These are phyloP conservation scores for Tachystola acroxantha DNA, from an alignment of 2,888 invertebrate genomes.

Conservation along the genomic window DNA sequence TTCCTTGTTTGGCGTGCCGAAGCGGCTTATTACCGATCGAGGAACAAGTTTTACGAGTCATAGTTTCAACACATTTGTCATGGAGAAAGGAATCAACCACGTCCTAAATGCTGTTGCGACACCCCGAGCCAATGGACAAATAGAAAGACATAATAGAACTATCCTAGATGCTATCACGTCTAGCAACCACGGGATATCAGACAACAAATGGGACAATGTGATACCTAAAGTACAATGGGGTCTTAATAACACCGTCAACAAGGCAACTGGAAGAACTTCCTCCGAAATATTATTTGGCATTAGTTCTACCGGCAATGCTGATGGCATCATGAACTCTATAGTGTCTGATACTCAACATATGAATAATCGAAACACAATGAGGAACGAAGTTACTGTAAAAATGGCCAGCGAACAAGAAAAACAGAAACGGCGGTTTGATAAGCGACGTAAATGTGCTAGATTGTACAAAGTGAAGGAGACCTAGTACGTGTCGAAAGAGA, in stretches of 20 bases:
- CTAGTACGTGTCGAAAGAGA: no score
- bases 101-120: constrained; percentile 17
- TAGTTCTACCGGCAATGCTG: no score
- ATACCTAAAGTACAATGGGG: constrained; percentile 4
- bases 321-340: no score
- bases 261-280: not conserved
- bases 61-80: not conserved
- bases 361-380: no score
- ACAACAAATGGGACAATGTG: not conserved
- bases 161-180: constrained; percentile 1
- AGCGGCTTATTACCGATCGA: constrained; percentile 8
- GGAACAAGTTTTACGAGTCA: constrained; percentile 8
- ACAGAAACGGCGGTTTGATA: no score
- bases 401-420: no score
- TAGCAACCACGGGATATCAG: not conserved
- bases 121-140: constrained; percentile 9
- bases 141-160: constrained; percentile 2
- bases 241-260: constrained; percentile 3
- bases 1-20: constrained; percentile 1
- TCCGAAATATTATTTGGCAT: not conserved
- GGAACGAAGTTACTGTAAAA: no score
- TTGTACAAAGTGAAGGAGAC: no score
- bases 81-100: constrained; percentile 7
- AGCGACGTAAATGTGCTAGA: no score
- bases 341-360: no score